phyloP scores from a whole-genome alignment of 2,888 invertebrate genomes.

The Cynaeus angustus region DNA sequence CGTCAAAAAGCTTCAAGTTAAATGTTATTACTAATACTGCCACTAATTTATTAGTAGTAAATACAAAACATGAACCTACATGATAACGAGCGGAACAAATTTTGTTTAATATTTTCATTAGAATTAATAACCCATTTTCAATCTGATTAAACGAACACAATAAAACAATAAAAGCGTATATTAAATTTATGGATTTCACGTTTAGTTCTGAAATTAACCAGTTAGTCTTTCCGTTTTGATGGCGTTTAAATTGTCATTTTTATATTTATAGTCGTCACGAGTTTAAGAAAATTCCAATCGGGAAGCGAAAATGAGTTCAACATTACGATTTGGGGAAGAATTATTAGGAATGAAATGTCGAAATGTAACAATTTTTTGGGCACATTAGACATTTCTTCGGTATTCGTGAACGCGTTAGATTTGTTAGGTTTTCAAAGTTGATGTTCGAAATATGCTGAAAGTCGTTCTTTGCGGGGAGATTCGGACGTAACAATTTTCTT shows the following conservation, averaged over 20 bases:
- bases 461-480: neutral
- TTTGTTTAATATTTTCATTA: constrained; percentile 8
- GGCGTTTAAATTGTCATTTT: constrained; percentile 8
- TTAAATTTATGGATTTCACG: constrained; percentile 9
- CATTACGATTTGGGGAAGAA: no score
- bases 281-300: no score
- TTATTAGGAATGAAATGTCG: constrained; percentile 8
- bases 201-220: neutral
- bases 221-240: constrained; percentile 8
- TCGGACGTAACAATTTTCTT: constrained; percentile 15
- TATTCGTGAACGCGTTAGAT: neutral
- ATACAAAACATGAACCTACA: constrained; percentile 29
- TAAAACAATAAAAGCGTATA: constrained; percentile 8
- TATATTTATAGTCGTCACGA: neutral
- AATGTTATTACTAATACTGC: constrained; percentile 14
- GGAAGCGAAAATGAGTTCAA: no score
- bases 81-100: constrained; percentile 14
- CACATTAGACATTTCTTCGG: constrained; percentile 28
- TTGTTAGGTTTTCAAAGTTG: no score
- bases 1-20: constrained; percentile 29
- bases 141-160: constrained; percentile 9
- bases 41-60: constrained; percentile 27
- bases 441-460: neutral
- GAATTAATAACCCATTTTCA: constrained; percentile 21
- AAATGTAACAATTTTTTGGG: constrained; percentile 32